These are phyloP conservation scores for Stichodactyla mertensii DNA, from an alignment of 64 coral and sea anemone genomes.

Conservation along the genomic window DNA sequence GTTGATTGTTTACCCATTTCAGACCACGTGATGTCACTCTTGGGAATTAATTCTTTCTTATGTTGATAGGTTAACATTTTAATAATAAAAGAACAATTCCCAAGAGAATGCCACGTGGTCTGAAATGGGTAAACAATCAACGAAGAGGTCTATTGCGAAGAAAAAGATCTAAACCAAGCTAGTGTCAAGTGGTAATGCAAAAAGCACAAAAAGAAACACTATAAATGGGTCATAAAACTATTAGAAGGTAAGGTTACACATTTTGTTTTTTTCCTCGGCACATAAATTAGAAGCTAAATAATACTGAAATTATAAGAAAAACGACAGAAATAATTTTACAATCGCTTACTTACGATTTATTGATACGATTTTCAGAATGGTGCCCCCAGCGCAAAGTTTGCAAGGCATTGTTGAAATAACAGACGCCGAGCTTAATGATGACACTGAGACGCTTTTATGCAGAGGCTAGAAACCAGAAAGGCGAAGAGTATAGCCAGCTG, in stretches of 20 bases:
- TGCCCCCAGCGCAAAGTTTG: neutral
- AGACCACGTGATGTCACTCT: too few relatives aligned
- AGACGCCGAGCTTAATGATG: neutral
- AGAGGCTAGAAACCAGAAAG: constrained; percentile 31
- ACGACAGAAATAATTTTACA: neutral
- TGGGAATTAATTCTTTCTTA: too few relatives aligned
- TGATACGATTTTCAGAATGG: constrained; percentile 24
- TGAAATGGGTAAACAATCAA: too few relatives aligned
- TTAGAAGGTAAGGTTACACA: neutral
- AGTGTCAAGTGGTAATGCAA: neutral
- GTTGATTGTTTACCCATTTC: too few relatives aligned
- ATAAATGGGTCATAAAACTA: neutral
- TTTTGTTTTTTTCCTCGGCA: neutral
- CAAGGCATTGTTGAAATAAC: neutral
- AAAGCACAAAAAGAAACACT: neutral
- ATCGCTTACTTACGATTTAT: constrained; percentile 7
- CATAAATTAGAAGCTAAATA: neutral
- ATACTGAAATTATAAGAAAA: neutral
- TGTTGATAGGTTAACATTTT: too few relatives aligned
- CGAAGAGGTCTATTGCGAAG: too few relatives aligned
- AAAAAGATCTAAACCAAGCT: neutral
- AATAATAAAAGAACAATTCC: too few relatives aligned
- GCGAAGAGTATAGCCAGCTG: constrained; percentile 34
- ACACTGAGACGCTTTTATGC: constrained; percentile 35
- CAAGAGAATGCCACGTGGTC: too few relatives aligned